A percentile compares a stretch with the other conserved stretches of the same genome.
Conservation (phyloP, 2,113 vertebrate genomes). For the Pipa parva region DNA sequence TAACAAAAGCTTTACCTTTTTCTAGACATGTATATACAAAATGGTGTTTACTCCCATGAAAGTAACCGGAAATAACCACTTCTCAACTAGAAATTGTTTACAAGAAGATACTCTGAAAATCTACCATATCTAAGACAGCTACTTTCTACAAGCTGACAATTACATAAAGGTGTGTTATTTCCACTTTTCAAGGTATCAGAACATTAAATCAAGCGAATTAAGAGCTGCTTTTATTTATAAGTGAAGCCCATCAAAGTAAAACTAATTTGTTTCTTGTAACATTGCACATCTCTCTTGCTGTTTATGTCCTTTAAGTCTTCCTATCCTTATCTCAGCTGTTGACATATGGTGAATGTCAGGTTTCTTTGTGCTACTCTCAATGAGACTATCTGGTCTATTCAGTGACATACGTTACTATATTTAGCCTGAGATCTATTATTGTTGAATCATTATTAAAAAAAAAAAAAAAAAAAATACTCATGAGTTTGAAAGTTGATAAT, state of each 20-base stretch:
- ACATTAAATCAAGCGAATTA: constrained; percentile 20
- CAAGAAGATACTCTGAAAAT: no score
- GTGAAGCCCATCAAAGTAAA: not conserved
- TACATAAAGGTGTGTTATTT: constrained; percentile 22
- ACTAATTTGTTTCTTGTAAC: constrained; percentile 20
- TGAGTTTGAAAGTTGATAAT: constrained; percentile 37
- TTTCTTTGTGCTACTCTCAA: constrained; percentile 35
- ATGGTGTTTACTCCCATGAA: no score
- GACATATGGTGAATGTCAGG: constrained; percentile 53
- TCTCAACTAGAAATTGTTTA: no score
- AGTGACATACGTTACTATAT: constrained; percentile 30
- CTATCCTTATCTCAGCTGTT: constrained; percentile 33
- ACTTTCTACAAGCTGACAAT: constrained; percentile 15
- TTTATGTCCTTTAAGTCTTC: constrained; percentile 38
- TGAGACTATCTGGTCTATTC: constrained; percentile 12
- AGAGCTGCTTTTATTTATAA: not conserved
- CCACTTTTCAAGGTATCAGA: constrained; percentile 16
- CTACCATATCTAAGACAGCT: not conserved
- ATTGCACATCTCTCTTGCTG: constrained; percentile 7
- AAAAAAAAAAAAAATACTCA: constrained; percentile 15
- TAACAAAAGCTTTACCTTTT: no score
- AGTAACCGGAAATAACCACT: no score
- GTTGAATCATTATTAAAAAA: constrained; percentile 42
- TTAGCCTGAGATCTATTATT: constrained; percentile 28
- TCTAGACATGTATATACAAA: no score